Percentiles rank a stretch among this genome's conserved stretches.
These are phyloP conservation scores for Drosophila mercatorum DNA, from an alignment of 2,888 invertebrate species.

Conservation along the genomic window DNA sequence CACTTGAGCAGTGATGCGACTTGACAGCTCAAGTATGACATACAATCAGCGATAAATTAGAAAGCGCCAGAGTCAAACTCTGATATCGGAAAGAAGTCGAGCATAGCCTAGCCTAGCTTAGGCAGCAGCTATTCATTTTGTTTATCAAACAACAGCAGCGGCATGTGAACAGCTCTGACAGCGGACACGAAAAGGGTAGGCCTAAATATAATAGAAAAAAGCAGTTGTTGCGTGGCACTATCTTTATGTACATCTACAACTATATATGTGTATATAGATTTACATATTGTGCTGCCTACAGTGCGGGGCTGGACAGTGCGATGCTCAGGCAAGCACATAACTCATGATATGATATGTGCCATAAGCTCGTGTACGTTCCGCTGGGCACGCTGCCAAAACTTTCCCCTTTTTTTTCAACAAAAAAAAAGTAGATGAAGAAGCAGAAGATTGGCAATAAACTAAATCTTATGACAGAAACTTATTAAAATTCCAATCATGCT, in stretches of 20 bases:
- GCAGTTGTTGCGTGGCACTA: constrained; percentile 15
- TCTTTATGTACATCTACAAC: constrained; percentile 10
- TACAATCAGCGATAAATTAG: constrained; percentile 5
- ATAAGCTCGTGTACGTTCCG: constrained; percentile 40
- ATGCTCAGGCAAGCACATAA: constrained; percentile 32
- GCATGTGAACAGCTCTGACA: not conserved
- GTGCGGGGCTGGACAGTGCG: constrained; percentile 17
- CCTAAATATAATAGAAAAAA: not conserved
- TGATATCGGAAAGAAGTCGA: not conserved
- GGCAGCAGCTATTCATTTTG: constrained; percentile 7
- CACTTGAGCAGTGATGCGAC: constrained; percentile 15
- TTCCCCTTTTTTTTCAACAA: constrained; percentile 5
- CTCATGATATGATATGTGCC: constrained; percentile 49
- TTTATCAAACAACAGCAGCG: constrained; percentile 6
- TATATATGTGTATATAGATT: constrained; percentile 8
- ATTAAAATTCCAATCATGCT: constrained; percentile 74
- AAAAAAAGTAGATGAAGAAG: constrained; percentile 4
- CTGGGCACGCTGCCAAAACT: constrained; percentile 28
- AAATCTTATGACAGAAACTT: constrained; percentile 50
- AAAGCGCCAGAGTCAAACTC: not conserved
- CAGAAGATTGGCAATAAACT: constrained; percentile 36
- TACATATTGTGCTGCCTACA: constrained; percentile 38
- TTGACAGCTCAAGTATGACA: constrained; percentile 4
- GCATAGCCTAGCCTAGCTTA: too few relatives aligned
- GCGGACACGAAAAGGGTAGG: constrained; percentile 1